phyloP scores from a whole-genome alignment of 2,113 vertebrate genomes.

The Anser cygnoides region DNA sequence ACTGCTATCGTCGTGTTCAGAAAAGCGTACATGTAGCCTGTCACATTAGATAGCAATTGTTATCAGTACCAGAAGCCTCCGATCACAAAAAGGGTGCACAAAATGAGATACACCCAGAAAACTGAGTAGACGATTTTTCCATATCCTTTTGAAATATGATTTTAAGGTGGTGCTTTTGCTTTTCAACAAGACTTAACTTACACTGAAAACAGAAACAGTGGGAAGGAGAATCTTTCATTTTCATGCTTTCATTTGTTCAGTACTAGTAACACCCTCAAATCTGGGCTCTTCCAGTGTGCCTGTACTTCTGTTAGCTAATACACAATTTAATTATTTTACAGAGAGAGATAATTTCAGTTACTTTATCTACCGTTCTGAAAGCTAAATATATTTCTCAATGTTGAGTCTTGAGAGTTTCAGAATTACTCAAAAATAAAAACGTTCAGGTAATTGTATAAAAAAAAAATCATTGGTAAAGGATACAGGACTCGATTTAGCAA shows the following conservation, averaged over 20 bases:
- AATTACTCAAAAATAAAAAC: background rate
- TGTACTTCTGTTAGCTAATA: background rate
- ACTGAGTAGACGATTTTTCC: background rate
- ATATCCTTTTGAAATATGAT: background rate
- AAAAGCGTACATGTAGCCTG: rapidly evolving
- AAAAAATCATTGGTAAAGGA: background rate
- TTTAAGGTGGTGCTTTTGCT: background rate
- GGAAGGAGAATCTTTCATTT: background rate
- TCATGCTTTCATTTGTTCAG: background rate
- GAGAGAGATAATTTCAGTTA: too few species aligned
- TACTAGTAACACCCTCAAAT: background rate
- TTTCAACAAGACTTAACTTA: background rate
- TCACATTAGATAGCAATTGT: constrained; percentile 12
- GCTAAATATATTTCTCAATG: too few species aligned
- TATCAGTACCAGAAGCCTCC: constrained; percentile 39
- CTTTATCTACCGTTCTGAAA: too few species aligned
- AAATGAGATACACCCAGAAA: background rate
- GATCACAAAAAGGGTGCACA: background rate
- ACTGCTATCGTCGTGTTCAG: background rate
- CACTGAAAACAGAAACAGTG: background rate
- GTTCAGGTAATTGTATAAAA: background rate
- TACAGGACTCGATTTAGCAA: background rate
- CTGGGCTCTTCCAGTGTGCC: background rate
- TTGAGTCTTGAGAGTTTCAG: background rate
- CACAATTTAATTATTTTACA: background rate